phyloP scores from a whole-genome alignment of 2,888 invertebrate species.

The Fabriciana adippe region DNA sequence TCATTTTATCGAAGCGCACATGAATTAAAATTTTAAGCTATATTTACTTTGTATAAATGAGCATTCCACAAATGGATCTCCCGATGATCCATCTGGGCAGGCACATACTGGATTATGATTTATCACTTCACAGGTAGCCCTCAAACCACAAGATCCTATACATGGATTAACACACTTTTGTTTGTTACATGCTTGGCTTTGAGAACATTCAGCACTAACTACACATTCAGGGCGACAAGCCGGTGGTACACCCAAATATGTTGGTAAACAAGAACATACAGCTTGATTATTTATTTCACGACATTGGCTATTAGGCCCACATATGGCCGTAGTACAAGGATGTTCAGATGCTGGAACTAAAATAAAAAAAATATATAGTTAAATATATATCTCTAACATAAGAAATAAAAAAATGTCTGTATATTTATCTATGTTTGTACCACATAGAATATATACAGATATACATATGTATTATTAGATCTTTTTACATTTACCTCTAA shows the following conservation, averaged over 20 bases:
- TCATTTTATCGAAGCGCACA: not conserved
- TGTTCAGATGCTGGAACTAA: constrained; percentile 63
- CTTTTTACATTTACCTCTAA: constrained; percentile 73
- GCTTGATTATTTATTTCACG: constrained; percentile 84
- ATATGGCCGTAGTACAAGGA: constrained; percentile 87
- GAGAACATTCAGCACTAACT: constrained; percentile 86
- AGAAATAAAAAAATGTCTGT: constrained; percentile 4
- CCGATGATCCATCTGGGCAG: constrained; percentile 85
- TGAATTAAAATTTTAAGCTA: not conserved
- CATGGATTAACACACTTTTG: constrained; percentile 89
- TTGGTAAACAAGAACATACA: constrained; percentile 87
- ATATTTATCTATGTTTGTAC: no score
- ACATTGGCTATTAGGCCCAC: constrained; percentile 88
- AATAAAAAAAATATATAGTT: constrained; percentile 11
- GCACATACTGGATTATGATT: constrained; percentile 89
- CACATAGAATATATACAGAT: no score
- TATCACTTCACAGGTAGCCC: constrained; percentile 84
- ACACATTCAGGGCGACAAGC: constrained; percentile 89
- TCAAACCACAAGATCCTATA: constrained; percentile 85
- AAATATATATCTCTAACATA: constrained; percentile 3
- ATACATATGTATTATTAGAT: no score
- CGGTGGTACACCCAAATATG: constrained; percentile 87
- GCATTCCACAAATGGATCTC: constrained; percentile 85
- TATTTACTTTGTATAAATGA: constrained; percentile 63
- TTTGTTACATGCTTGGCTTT: constrained; percentile 86